Evolutionary conservation across 2,888 invertebrate genomes (phyloP).

Genomic region (Frankliniella intonsa): DNA sequence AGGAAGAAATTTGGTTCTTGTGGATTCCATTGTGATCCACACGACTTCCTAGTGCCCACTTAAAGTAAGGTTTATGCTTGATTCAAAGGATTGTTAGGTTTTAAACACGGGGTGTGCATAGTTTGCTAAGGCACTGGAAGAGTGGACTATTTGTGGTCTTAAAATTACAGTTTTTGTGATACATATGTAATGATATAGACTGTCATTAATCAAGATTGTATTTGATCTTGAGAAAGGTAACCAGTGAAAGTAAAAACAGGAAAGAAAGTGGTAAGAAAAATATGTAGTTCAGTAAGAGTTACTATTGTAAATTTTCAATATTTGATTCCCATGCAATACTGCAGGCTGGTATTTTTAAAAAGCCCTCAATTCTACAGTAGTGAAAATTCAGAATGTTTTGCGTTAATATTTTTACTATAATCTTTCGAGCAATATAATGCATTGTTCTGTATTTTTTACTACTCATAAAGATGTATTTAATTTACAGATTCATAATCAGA

Average conservation of each 20-base stretch:
- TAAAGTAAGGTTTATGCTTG: conserved; percentile 19
- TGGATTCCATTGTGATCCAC: conserved; percentile 1
- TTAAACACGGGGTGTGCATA: neutral
- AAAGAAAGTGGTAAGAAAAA: neutral
- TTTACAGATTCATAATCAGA: too few relatives aligned
- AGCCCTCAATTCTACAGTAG: neutral
- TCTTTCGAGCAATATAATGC: too few relatives aligned
- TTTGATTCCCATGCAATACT: neutral
- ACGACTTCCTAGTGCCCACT: conserved; percentile 26
- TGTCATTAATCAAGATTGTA: neutral
- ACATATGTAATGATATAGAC: neutral
- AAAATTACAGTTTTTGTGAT: neutral
- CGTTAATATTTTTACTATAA: neutral
- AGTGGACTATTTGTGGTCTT: neutral
- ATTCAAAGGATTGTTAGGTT: conserved; percentile 2
- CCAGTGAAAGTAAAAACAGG: neutral
- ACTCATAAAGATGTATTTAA: too few relatives aligned
- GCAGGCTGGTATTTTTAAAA: neutral
- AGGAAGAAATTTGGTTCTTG: conserved; percentile 24
- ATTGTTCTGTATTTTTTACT: too few relatives aligned
- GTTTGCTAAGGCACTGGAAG: neutral
- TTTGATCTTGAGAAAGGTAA: neutral
- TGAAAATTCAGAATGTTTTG: neutral
- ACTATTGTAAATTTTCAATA: neutral
- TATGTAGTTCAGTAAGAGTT: neutral